Conservation (phyloP, 2,113 vertebrate genomes). For the Chionis minor region DNA sequence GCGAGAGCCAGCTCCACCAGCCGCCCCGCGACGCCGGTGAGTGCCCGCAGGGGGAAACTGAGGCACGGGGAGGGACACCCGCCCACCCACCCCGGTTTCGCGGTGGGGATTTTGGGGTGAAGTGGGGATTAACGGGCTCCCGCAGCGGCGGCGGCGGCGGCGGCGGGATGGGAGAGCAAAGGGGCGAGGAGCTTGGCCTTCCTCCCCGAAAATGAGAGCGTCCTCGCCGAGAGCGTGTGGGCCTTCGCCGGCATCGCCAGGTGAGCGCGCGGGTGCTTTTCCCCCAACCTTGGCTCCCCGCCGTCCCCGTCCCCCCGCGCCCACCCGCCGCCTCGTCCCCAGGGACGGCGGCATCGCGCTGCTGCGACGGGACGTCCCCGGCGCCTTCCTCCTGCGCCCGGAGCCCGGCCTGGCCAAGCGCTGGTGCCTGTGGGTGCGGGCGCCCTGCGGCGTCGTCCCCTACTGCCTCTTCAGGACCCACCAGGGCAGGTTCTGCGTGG, state of each 20-base stretch:
- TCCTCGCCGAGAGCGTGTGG: slow-evolving; percentile 88
- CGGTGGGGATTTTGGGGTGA: rapidly evolving
- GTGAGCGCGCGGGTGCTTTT: slow-evolving; percentile 46
- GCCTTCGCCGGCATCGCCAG: slow-evolving; percentile 85
- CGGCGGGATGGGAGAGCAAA: slow-evolving; percentile 58
- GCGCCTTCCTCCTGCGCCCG: slow-evolving; percentile 86
- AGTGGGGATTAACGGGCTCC: background rate
- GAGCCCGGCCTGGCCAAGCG: slow-evolving; percentile 74
- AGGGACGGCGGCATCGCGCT: slow-evolving; percentile 82
- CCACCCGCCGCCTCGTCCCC: background rate
- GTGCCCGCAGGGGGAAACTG: background rate
- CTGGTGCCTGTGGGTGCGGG: slow-evolving; percentile 84
- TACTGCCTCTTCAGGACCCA: slow-evolving; percentile 77
- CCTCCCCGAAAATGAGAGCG: slow-evolving; percentile 84
- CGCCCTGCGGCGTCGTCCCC: slow-evolving; percentile 79
- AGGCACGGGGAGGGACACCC: background rate
- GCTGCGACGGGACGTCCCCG: slow-evolving; percentile 82
- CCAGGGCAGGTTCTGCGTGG: slow-evolving; percentile 80
- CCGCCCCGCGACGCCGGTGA: slow-evolving; percentile 78
- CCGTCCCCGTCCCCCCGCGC: rapidly evolving
- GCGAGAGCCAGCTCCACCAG: slow-evolving; percentile 81
- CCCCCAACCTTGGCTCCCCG: no score
- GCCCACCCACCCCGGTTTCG: rapidly evolving
- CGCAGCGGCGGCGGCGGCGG: background rate
- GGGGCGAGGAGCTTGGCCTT: slow-evolving; percentile 35